Base-by-base conservation (phyloP, 2,888 invertebrate species). In the Heliconius erato region DNA sequence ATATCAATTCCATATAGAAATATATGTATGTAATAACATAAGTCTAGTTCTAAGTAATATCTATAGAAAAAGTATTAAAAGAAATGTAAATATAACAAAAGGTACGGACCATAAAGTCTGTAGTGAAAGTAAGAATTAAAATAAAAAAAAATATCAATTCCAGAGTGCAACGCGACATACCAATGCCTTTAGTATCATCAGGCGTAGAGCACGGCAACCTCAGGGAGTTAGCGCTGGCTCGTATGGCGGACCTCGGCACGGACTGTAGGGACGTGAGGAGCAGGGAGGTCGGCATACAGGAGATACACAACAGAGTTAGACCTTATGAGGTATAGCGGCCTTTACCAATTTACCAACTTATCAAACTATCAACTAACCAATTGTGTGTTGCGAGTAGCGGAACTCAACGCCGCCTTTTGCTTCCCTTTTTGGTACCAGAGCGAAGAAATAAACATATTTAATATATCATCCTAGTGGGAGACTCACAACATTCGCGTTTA, bases 141-240 rank as follows among this genome's bases (percentile, higher is more conserved):
- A n/a, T n/a, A n/a, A n/a, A n/a, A n/a, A 35, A 35, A 35, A 35
- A 35, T n/a, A n/a, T n/a, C n/a, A 28, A 79, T 84, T 88, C 35
- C 88, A 97, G 99, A 88, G 99, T 99, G 0, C 99, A 99, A 91
- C 97, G 99, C 86, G 99, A 99, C 93, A 99, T 99, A 87, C 99
- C 99, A 0, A 99, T 99, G 99, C 99, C 99, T 0, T 95, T 99
- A 71, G 99, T 99, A 0, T 98, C 98, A 84, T 99, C 99, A 49
- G 99, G 99, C 0, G 99, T 99, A 0, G 99, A 99, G 91, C 99
- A 99, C 92, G 99, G 99, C 0, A 99, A 99, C 95, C 96, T 99
- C 82, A 96, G 99, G 63, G 99, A 99, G 93, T 93, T 99, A 86
- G 99, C 99, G 0, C 92, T 99, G 80, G 98, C 98, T 0, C 97